These are phyloP conservation scores for Lytechinus variegatus DNA, from an alignment of 35 echinoderm and acorn worm genomes.

Conservation along the genomic window DNA sequence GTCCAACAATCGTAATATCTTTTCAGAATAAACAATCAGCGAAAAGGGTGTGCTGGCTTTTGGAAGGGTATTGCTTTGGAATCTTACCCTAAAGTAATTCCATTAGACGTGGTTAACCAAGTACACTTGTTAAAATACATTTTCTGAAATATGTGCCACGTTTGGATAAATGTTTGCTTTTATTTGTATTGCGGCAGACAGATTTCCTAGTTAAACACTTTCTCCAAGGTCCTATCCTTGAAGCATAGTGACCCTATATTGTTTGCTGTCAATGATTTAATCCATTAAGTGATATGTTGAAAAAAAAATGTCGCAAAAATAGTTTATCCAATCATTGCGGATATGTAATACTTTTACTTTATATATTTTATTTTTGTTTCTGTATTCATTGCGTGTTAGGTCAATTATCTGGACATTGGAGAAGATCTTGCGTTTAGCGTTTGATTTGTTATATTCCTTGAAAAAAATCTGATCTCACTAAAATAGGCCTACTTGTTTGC, in stretches of 20 bases:
- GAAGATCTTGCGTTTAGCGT: too few relatives aligned
- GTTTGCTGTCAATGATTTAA: neutral
- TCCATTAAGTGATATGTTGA: neutral
- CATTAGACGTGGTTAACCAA: neutral
- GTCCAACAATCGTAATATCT: too few relatives aligned
- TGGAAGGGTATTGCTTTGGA: too few relatives aligned
- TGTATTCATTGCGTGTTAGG: neutral
- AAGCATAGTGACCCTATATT: neutral
- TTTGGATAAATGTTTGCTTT: neutral
- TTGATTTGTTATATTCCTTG: too few relatives aligned
- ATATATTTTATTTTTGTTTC: neutral
- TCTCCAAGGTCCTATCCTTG: neutral
- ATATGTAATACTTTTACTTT: too few relatives aligned
- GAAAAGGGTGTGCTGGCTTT: too few relatives aligned
- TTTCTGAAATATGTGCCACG: neutral
- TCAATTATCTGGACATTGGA: neutral
- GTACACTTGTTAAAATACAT: neutral
- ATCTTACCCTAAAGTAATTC: neutral
- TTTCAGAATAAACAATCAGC: too few relatives aligned
- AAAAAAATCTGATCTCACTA: too few relatives aligned
- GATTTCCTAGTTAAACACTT: neutral
- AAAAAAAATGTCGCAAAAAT: neutral
- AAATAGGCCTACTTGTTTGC: too few relatives aligned
- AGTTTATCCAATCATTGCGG: too few relatives aligned
- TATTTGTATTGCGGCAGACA: neutral